A percentile compares a stretch with the other conserved stretches of the same genome.
phyloP scores from a whole-genome alignment of 2,113 vertebrate species.

The Tachysurus vachellii region DNA sequence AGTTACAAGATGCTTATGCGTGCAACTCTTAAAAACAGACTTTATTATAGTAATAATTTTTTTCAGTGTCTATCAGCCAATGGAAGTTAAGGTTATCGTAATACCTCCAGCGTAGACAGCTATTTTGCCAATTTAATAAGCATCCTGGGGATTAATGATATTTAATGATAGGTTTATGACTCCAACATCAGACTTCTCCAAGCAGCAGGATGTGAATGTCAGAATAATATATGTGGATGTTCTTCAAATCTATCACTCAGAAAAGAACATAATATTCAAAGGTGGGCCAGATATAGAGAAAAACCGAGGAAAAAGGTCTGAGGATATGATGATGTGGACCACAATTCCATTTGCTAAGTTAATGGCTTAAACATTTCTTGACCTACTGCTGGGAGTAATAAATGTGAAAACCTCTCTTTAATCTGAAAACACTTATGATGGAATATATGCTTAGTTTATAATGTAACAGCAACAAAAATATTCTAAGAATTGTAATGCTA shows the following conservation, averaged over 20 bases:
- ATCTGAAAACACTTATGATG: slow-evolving; percentile 16
- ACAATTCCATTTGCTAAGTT: slow-evolving; percentile 42
- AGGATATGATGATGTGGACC: slow-evolving; percentile 49
- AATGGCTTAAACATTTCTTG: slow-evolving; percentile 53
- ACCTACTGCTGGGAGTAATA: slow-evolving; percentile 40
- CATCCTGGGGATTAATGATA: slow-evolving; percentile 66
- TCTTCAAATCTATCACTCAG: slow-evolving; percentile 63
- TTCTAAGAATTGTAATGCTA: not conserved
- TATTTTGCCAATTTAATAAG: slow-evolving; percentile 62
- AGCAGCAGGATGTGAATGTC: slow-evolving; percentile 60
- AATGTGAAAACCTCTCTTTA: slow-evolving; percentile 26
- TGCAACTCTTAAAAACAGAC: slow-evolving; percentile 71
- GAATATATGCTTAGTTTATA: slow-evolving; percentile 17
- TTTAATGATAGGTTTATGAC: slow-evolving; percentile 77
- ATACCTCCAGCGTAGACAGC: slow-evolving; percentile 63
- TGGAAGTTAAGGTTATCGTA: slow-evolving; percentile 66
- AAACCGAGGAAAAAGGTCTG: slow-evolving; percentile 41
- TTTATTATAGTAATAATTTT: slow-evolving; percentile 76
- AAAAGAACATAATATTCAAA: slow-evolving; percentile 58
- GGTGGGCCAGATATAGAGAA: slow-evolving; percentile 38
- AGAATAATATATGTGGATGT: slow-evolving; percentile 62
- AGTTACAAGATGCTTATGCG: slow-evolving; percentile 68
- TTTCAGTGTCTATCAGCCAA: slow-evolving; percentile 67
- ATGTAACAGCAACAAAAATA: not conserved
- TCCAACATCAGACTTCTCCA: slow-evolving; percentile 60